Conservation (phyloP, 2,113 vertebrate species). For the Leptobrachium ailaonicum region DNA sequence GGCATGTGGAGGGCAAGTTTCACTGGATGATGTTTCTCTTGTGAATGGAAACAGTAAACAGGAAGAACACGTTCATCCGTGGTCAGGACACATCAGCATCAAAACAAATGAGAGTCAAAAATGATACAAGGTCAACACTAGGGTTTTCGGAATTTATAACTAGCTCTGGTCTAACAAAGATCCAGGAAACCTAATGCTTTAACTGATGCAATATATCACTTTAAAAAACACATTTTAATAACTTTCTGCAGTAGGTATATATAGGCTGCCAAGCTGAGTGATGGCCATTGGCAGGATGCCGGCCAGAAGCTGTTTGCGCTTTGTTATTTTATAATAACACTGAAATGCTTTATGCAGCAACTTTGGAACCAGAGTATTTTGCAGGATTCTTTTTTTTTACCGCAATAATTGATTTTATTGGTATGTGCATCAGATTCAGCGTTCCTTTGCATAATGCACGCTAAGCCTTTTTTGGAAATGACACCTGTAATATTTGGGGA, state of each 20-base stretch:
- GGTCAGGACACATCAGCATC: too few relatives aligned
- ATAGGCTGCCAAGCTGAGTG: neutral
- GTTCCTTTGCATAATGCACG: neutral
- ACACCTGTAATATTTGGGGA: neutral
- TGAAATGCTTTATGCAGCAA: neutral
- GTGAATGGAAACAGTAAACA: too few relatives aligned
- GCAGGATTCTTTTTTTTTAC: neutral
- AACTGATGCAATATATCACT: too few relatives aligned
- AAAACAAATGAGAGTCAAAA: too few relatives aligned
- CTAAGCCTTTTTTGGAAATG: neutral
- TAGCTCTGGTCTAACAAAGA: too few relatives aligned
- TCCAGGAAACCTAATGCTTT: too few relatives aligned
- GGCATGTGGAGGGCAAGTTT: too few relatives aligned
- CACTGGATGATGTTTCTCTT: too few relatives aligned
- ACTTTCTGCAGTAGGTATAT: neutral
- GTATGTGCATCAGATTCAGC: neutral
- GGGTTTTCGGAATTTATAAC: too few relatives aligned
- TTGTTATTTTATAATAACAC: neutral
- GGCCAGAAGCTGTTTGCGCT: neutral
- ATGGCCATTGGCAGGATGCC: neutral
- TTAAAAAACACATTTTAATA: neutral
- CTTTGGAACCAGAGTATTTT: neutral
- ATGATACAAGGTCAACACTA: too few relatives aligned
- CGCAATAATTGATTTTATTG: neutral
- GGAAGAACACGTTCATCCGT: too few relatives aligned